phyloP scores from a whole-genome alignment of 2,113 vertebrate genomes.

The Columba janthina region DNA sequence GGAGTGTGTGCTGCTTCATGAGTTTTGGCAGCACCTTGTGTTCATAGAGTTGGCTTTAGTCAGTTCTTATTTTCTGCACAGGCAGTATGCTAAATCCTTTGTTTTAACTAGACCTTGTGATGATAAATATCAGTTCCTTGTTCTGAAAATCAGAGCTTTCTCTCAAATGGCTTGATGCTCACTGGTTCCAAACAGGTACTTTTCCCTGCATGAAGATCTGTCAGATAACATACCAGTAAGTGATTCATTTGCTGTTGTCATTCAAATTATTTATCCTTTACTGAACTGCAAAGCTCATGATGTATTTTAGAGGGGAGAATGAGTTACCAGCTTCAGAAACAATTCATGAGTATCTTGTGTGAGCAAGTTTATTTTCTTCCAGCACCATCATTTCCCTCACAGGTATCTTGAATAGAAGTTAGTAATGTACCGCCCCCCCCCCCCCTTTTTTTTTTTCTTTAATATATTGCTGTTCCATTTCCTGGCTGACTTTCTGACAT shows the following conservation, averaged over 20 bases:
- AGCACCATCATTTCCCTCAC: not conserved
- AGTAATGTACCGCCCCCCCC: not conserved
- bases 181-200: not conserved
- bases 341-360: not conserved
- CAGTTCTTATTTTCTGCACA: not conserved
- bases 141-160: not conserved
- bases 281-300: not conserved
- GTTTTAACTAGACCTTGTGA: not conserved
- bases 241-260: not conserved
- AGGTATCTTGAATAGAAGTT: not conserved
- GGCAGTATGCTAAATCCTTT: not conserved
- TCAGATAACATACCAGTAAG: not conserved
- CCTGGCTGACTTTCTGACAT: not conserved
- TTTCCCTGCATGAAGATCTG: not conserved
- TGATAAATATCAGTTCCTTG: not conserved
- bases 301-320: not conserved
- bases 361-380: not conserved
- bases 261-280: not conserved
- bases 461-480: not conserved
- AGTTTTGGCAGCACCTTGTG: not conserved
- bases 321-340: not conserved
- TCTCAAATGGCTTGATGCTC: not conserved
- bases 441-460: not conserved
- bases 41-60: not conserved
- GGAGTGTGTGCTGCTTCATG: not conserved